Evolutionary conservation across 2,888 invertebrate genomes (phyloP).

Genomic region (Caenorhabditis zanzibari): DNA sequence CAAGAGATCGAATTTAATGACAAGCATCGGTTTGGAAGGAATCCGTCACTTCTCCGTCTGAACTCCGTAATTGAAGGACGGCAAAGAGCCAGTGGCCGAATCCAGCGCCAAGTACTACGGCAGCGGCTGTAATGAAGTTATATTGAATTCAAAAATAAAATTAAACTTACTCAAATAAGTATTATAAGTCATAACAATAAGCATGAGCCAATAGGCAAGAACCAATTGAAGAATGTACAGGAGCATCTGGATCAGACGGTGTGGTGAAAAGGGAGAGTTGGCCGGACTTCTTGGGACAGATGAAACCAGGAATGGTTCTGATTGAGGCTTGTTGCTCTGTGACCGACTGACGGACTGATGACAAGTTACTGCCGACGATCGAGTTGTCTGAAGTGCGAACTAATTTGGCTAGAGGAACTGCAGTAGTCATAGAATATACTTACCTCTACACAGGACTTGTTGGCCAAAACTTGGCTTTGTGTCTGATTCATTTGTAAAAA

Average conservation of each 20-base stretch:
- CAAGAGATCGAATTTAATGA: conserved; percentile 65
- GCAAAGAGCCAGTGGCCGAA: conserved; percentile 82
- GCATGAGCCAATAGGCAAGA: conserved; percentile 82
- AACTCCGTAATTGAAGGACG: conserved; percentile 71
- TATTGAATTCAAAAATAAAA: not conserved
- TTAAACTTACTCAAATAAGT: conserved; percentile 74
- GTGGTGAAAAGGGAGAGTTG: conserved; percentile 57
- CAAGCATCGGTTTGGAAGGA: conserved; percentile 79
- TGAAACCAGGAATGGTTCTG: conserved; percentile 53
- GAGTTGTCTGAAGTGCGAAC: conserved; percentile 56
- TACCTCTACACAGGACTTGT: conserved; percentile 63
- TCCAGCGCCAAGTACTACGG: conserved; percentile 80
- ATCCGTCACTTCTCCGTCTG: conserved; percentile 72
- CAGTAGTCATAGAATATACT: not conserved
- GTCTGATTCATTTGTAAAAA: conserved; percentile 73
- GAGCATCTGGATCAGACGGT: conserved; percentile 61
- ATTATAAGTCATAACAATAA: conserved; percentile 83
- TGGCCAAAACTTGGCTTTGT: conserved; percentile 48
- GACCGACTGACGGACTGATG: conserved; percentile 44
- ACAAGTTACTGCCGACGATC: conserved; percentile 44
- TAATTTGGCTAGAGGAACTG: not conserved
- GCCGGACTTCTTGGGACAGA: conserved; percentile 15
- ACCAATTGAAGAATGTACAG: conserved; percentile 77
- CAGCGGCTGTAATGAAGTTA: conserved; percentile 68
- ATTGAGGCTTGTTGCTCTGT: conserved; percentile 33